phyloP scores from a whole-genome alignment of 1,140 invertebrate genomes.

The Bradynema listronoti region DNA sequence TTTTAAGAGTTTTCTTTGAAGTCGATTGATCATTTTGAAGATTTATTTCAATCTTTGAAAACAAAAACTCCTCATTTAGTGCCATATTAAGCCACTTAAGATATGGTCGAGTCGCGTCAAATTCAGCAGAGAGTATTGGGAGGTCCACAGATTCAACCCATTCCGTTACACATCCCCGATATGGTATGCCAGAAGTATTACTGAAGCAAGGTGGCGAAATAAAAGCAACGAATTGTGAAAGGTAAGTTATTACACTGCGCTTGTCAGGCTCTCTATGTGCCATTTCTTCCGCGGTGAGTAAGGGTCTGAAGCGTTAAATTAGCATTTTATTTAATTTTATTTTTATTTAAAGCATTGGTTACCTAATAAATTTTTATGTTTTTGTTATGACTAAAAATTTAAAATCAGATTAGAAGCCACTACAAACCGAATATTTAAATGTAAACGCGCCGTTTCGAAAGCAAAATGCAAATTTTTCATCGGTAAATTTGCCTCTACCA shows the following conservation, averaged over 20 bases:
- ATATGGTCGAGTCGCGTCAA: no score
- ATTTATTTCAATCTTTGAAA: no score
- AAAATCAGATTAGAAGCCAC: not conserved
- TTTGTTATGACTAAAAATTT: not conserved
- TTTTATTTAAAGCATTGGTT: not conserved
- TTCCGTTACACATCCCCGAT: not conserved
- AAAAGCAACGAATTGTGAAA: constrained; percentile 96
- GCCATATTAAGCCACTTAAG: no score
- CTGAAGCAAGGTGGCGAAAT: no score
- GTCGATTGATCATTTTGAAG: no score
- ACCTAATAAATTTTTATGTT: no score
- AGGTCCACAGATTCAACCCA: no score
- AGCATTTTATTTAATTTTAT: not conserved
- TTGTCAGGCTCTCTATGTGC: constrained; percentile 80
- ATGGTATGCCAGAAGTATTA: not conserved
- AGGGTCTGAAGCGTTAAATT: constrained; percentile 65
- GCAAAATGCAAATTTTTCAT: constrained; percentile 78
- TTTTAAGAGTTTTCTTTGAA: no score
- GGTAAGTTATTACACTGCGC: constrained; percentile 98
- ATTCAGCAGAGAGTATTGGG: no score
- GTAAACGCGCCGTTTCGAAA: constrained; percentile 81
- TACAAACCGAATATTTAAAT: constrained; percentile 70
- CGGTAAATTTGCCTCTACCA: constrained; percentile 71
- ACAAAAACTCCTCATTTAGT: no score
- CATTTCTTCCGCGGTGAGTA: constrained; percentile 73